Base-by-base conservation (phyloP, 92 coral and sea anemone genomes). In the Phenganax subtilis region DNA sequence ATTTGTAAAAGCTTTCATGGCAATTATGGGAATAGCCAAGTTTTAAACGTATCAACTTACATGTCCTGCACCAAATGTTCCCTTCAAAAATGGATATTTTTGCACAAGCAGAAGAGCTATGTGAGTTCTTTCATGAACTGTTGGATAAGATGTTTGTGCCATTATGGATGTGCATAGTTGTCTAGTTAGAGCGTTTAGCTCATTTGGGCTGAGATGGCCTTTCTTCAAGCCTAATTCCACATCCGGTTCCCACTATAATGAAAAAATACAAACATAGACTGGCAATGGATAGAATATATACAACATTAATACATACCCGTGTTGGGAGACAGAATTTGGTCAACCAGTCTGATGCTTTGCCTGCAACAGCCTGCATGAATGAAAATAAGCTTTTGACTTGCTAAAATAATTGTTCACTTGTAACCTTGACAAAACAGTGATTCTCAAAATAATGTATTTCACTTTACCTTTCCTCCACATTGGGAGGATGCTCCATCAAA, bases 31-130 rank as follows among this genome's bases (percentile, higher is more conserved):
- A 16, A 11, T 61, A 60, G 3, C 12, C 29, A 51, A 75, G 30
- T n/a, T 51, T 6, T 61, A 10, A 78, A 55, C 54, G 1, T 20
- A n/a, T 60, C 52, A 68, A 84, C 90, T 63, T 87, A 87, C 90
- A 87, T 85, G 85, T 17, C 88, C 88, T 72, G 79, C 65, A 55
- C 85, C 85, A 87, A 60, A 84, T 0, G 85, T 51, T n/a, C 87
- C 85, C 65, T 87, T 85, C 30, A 87, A 72, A 54, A 71, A 85
- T 12, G 90, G 90, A 60, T 87, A 87, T 80, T 87, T 85, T 54
- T 72, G 69, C 10, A 87, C 78, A 20, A 84, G 84, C 76, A 81
- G 54, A 16, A 87, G 8, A 29, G 91, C 88, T 55, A 88, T 59
- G 55, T 81, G 88, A 53, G 81, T 81, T 44, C 84, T 86, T 31